Evolutionary conservation across 1,140 invertebrate species (phyloP).

Genomic region (Nebria ingens): DNA sequence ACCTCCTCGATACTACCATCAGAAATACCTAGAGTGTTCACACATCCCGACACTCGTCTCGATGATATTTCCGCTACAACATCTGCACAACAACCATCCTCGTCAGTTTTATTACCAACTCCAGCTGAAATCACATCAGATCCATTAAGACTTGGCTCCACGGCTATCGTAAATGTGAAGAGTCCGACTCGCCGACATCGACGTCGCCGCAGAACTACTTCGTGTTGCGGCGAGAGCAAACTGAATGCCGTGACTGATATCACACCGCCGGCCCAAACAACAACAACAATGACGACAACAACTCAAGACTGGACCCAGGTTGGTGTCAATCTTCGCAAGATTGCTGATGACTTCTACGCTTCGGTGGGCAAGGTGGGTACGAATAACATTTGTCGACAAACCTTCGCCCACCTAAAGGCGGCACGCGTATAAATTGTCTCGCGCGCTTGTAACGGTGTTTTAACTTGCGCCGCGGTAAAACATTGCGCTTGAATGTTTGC

Average conservation of each 20-base stretch:
- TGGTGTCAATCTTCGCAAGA: slow-evolving; percentile 23
- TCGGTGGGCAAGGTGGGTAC: slow-evolving; percentile 19
- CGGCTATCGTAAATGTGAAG: background rate
- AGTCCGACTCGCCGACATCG: slow-evolving; percentile 1
- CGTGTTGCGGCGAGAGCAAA: slow-evolving; percentile 22
- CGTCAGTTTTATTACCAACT: too few species aligned
- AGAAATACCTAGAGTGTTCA: background rate
- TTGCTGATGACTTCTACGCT: slow-evolving; percentile 24
- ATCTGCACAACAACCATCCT: background rate
- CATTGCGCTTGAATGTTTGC: too few species aligned
- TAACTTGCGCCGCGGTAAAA: too few species aligned
- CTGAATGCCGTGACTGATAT: background rate
- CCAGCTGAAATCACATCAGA: too few species aligned
- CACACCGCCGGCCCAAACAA: slow-evolving; percentile 10
- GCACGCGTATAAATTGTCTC: too few species aligned
- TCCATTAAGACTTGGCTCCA: background rate
- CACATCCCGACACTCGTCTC: background rate
- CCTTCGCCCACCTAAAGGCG: background rate
- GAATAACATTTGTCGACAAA: slow-evolving; percentile 6
- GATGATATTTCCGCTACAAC: background rate
- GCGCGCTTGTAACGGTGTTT: too few species aligned
- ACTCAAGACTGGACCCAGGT: slow-evolving; percentile 28
- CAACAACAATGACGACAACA: slow-evolving; percentile 11
- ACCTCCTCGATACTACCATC: background rate
- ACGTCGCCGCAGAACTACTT: slow-evolving; percentile 17